These are phyloP conservation scores for Cephus pulcher DNA, from an alignment of 2,888 invertebrate genomes.

Conservation along the genomic window DNA sequence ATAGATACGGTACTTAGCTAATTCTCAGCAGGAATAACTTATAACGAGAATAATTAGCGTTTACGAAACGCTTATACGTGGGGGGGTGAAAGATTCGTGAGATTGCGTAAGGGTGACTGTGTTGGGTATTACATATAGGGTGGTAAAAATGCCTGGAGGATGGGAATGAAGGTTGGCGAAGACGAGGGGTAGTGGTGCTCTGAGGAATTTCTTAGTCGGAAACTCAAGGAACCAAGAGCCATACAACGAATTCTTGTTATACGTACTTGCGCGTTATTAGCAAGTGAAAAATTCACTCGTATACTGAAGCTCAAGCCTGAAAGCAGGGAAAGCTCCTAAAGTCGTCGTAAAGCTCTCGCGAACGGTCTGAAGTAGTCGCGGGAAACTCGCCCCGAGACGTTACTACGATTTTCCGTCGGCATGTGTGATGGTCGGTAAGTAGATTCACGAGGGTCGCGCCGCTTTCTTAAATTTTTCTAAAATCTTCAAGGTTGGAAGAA, in stretches of 20 bases:
- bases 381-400: neutral
- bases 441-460: neutral
- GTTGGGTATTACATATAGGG: neutral
- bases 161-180: neutral
- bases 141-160: conserved; percentile 1
- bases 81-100: neutral
- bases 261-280: conserved; percentile 42
- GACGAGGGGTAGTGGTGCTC: neutral
- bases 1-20: neutral
- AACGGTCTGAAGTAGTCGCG: neutral
- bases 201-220: conserved; percentile 22
- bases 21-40: conserved; percentile 13
- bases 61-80: conserved; percentile 17
- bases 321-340: conserved; percentile 30
- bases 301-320: neutral
- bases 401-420: neutral
- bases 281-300: conserved; percentile 31
- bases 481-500: neutral
- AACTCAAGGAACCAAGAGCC: conserved; percentile 15
- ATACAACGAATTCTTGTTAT: conserved; percentile 29
- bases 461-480: neutral
- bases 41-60: conserved; percentile 25
- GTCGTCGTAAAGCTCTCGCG: neutral
- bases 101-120: neutral
- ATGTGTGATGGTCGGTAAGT: neutral